Conservation (phyloP, 1,140 invertebrate genomes). For the Drosophila nigromelanica region DNA sequence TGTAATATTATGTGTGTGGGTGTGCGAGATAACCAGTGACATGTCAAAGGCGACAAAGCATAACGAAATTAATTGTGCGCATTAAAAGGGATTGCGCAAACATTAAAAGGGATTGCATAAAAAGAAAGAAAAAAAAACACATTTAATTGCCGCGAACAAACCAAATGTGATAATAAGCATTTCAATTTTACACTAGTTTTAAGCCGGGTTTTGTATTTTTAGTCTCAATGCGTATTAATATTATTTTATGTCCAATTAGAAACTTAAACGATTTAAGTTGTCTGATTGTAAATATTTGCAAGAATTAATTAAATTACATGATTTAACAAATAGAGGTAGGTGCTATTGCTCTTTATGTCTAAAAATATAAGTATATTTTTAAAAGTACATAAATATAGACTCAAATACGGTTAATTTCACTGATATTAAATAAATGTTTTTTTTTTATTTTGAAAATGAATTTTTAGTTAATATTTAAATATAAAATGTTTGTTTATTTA, state of each 20-base stretch:
- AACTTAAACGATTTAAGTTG: conserved; percentile 7
- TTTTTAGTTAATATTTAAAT: too few species aligned
- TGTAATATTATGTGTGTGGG: conserved; percentile 26
- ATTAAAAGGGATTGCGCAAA: conserved; percentile 69
- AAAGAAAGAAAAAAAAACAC: conserved; percentile 18
- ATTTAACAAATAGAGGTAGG: too few species aligned
- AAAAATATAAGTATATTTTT: too few species aligned
- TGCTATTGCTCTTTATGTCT: too few species aligned
- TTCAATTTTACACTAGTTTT: conserved; percentile 54
- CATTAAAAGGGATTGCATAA: conserved; percentile 66
- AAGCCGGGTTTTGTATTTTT: conserved; percentile 17
- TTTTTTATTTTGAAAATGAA: too few species aligned
- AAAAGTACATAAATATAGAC: too few species aligned
- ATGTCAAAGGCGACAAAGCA: conserved; percentile 75
- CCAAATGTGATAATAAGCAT: conserved; percentile 67
- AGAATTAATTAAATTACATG: too few species aligned
- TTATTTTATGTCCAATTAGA: not conserved
- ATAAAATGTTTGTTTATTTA: too few species aligned
- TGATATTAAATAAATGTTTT: too few species aligned
- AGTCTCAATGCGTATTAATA: not conserved
- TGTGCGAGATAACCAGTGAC: conserved; percentile 27
- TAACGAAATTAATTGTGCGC: conserved; percentile 75
- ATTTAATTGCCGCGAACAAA: conserved; percentile 57
- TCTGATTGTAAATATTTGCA: not conserved
- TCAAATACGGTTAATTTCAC: too few species aligned